Percentiles rank a stretch among this genome's conserved stretches.
Conservation (phyloP, 2,888 invertebrate species). For the Epinotia ramella region DNA sequence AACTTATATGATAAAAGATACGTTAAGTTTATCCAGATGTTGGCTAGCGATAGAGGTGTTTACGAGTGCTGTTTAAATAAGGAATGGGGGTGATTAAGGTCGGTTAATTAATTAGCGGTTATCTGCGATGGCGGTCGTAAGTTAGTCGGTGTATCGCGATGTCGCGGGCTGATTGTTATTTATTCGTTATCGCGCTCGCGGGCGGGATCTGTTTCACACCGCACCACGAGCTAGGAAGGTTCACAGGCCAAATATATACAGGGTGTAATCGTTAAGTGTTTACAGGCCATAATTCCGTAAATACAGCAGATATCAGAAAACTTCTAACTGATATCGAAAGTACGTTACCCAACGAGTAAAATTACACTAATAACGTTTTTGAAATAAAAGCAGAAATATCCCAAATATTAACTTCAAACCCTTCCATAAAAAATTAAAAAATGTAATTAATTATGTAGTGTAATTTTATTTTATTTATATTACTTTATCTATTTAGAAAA, state of each 20-base stretch:
- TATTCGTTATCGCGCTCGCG: conserved; percentile 69
- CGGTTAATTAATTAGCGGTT: conserved; percentile 44
- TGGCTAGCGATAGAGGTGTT: conserved; percentile 33
- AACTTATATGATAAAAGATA: conserved; percentile 26
- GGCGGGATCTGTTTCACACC: conserved; percentile 47
- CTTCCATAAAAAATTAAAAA: too few relatives aligned
- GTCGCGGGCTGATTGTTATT: conserved; percentile 75
- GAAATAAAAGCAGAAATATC: too few relatives aligned
- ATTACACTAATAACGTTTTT: too few relatives aligned
- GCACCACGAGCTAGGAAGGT: conserved; percentile 15
- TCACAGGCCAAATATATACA: background rate
- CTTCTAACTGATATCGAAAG: too few relatives aligned
- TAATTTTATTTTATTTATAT: too few relatives aligned
- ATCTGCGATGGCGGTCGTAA: conserved; percentile 39
- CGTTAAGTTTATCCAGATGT: conserved; percentile 33
- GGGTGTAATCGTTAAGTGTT: too few relatives aligned
- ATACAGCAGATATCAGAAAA: too few relatives aligned
- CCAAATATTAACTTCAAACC: too few relatives aligned
- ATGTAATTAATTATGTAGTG: too few relatives aligned
- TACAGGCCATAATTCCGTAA: too few relatives aligned
- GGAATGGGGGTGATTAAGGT: conserved; percentile 38
- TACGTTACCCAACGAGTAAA: too few relatives aligned
- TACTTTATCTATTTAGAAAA: too few relatives aligned
- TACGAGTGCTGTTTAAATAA: conserved; percentile 41
- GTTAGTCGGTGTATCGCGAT: conserved; percentile 59